Percentiles rank a stretch among this genome's conserved stretches.
These are phyloP conservation scores for Pinctada fucata DNA, from an alignment of 2,888 invertebrate genomes.

Conservation along the genomic window DNA sequence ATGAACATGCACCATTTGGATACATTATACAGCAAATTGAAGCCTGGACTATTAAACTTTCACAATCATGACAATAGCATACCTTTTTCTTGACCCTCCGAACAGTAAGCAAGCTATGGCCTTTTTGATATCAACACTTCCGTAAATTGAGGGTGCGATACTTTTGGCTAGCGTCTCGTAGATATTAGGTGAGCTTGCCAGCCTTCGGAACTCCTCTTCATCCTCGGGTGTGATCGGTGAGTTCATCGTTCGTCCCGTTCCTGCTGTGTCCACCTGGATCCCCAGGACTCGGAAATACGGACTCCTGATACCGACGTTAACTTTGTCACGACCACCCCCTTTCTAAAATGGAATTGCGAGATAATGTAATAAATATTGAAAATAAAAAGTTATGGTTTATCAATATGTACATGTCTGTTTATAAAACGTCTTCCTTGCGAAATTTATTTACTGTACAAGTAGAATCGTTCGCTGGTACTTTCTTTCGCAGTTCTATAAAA, in stretches of 20 bases:
- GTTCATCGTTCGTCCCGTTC: constrained; percentile 71
- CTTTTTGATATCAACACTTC: constrained; percentile 95
- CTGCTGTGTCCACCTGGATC: constrained; percentile 87
- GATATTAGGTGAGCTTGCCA: constrained; percentile 90
- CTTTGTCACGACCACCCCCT: constrained; percentile 81
- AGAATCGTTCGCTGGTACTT: too few relatives aligned
- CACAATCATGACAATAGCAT: constrained; percentile 6
- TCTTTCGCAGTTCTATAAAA: too few relatives aligned
- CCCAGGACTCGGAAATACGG: constrained; percentile 97
- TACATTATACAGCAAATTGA: too few relatives aligned
- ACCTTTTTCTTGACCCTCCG: constrained; percentile 85
- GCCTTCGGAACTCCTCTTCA: constrained; percentile 88
- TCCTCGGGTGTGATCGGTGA: constrained; percentile 77
- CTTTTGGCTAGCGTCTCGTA: constrained; percentile 93
- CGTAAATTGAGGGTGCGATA: constrained; percentile 98
- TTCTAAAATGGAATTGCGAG: constrained; percentile 78
- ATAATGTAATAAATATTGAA: too few relatives aligned
- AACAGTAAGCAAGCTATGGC: constrained; percentile 96
- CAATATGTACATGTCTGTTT: too few relatives aligned
- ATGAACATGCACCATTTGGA: too few relatives aligned
- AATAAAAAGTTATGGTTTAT: too few relatives aligned
- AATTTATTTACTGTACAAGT: too few relatives aligned
- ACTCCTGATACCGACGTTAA: constrained; percentile 89
- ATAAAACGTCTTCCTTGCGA: too few relatives aligned
- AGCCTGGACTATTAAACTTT: not conserved